Base-by-base conservation (phyloP, 2,113 vertebrate genomes). In the Sylvia atricapilla region DNA sequence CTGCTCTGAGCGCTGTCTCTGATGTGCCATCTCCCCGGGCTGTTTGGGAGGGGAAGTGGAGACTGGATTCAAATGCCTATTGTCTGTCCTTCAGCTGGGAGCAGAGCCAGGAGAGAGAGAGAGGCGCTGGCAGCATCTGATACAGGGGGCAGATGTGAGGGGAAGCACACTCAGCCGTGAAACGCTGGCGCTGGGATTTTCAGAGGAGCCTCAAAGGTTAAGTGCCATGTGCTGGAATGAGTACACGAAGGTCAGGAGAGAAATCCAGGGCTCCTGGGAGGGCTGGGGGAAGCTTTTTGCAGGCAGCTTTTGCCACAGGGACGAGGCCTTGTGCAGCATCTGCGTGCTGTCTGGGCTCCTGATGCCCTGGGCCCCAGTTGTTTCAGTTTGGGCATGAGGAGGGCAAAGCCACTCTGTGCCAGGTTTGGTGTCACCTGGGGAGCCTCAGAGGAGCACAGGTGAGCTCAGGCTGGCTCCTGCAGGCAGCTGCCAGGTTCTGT, bases 61-160 rank as follows among this genome's bases (percentile, higher is more conserved):
- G 86, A 1, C 74, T 62, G 77, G 52, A 27, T 88, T 94, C 52
- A 86, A 63, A 89, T 35, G 64, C 80, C 94, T 60, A 84, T 96
- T 93, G 87, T 95, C 90, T 76, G 58, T 81, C 94, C 88, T 89
- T 86, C 56, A 47, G 84, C 87, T 89, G 85, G 95, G 95, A 95
- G 94, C 62, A 19, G 85, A 56, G 92, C 96, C 95, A 95, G 91
- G 2, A 69, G 44, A 91, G 89, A 91, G 89, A 52, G 96, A 62
- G 69, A 58, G 16, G 85, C 60, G 39, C 95, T 96, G 95, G 96
- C 94, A 96, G 94, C 93, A 33, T 91, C 77, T 9, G 81, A 66
- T 90, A 0, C 56, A 31, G 82, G 95, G 88, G 89, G 94, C 92
- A 92, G 91, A 94, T 91, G 92, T 83, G 52, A 90, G 72, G 93